phyloP scores from a whole-genome alignment of 1,140 invertebrate genomes.

The Neelides sp. region DNA sequence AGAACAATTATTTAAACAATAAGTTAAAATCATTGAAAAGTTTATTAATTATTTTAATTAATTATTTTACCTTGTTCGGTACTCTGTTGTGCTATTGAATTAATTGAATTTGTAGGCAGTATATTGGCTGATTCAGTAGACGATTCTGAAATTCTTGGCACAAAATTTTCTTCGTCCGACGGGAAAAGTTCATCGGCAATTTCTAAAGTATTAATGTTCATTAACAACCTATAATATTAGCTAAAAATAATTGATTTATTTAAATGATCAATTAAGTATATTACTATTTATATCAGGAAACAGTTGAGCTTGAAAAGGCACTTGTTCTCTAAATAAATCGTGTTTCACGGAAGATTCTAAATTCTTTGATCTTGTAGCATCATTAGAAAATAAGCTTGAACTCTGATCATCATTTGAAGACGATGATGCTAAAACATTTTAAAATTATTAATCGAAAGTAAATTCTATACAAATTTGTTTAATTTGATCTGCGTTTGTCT shows the following conservation, averaged over 20 bases:
- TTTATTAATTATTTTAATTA: background rate
- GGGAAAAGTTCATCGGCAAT: no score
- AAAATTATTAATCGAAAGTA: background rate
- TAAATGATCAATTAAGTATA: background rate
- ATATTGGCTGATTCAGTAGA: no score
- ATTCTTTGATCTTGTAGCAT: background rate
- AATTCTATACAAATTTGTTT: background rate
- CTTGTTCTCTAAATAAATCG: background rate
- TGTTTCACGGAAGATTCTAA: background rate
- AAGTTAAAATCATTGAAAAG: background rate
- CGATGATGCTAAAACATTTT: no score
- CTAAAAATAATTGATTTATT: no score
- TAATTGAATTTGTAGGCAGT: no score
- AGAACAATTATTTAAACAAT: background rate
- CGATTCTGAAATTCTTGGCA: no score
- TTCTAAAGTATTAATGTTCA: no score
- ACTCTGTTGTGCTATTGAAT: no score
- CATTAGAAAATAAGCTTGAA: background rate
- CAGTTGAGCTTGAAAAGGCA: background rate
- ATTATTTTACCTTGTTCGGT: no score
- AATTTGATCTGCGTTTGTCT: background rate
- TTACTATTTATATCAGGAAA: constrained; percentile 7
- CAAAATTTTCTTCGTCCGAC: no score
- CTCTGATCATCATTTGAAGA: background rate
- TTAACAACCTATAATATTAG: no score